Conservation (phyloP, 2,888 invertebrate species). For the Cordilura impudica region DNA sequence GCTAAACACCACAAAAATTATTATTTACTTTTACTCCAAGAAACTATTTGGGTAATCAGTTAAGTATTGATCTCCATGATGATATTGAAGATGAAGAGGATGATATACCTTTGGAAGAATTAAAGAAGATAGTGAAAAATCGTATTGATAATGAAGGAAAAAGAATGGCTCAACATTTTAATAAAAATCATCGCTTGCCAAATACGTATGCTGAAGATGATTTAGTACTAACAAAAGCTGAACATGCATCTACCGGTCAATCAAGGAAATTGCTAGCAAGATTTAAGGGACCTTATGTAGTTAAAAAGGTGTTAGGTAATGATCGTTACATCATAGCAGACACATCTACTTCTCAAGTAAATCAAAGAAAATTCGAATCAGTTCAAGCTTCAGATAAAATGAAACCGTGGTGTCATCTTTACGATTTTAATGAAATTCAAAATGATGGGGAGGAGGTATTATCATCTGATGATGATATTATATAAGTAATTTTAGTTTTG, state of each 20-base stretch:
- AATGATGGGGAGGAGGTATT: background rate
- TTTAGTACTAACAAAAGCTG: constrained; percentile 19
- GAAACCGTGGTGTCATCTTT: constrained; percentile 28
- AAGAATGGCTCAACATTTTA: constrained; percentile 27
- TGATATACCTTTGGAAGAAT: constrained; percentile 9
- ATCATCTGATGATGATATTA: background rate
- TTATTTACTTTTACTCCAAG: constrained; percentile 40
- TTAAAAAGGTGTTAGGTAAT: constrained; percentile 21
- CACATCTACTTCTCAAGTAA: constrained; percentile 30
- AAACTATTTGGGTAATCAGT: constrained; percentile 44
- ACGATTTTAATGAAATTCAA: background rate
- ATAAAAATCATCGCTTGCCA: constrained; percentile 7
- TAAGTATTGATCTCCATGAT: constrained; percentile 25
- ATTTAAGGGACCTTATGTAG: constrained; percentile 31
- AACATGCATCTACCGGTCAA: constrained; percentile 25
- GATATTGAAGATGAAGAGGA: constrained; percentile 27
- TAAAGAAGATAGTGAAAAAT: constrained; percentile 15
- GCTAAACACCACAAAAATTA: constrained; percentile 43
- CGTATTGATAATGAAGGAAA: constrained; percentile 22
- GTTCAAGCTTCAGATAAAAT: constrained; percentile 36
- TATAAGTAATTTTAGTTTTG: background rate
- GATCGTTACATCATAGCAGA: constrained; percentile 21
- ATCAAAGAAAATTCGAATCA: constrained; percentile 21
- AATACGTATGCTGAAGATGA: constrained; percentile 18
- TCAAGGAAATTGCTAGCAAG: constrained; percentile 18